A percentile compares a stretch with the other conserved stretches of the same genome.
phyloP scores from a whole-genome alignment of 2,888 invertebrate species.

The Empis stercorea region DNA sequence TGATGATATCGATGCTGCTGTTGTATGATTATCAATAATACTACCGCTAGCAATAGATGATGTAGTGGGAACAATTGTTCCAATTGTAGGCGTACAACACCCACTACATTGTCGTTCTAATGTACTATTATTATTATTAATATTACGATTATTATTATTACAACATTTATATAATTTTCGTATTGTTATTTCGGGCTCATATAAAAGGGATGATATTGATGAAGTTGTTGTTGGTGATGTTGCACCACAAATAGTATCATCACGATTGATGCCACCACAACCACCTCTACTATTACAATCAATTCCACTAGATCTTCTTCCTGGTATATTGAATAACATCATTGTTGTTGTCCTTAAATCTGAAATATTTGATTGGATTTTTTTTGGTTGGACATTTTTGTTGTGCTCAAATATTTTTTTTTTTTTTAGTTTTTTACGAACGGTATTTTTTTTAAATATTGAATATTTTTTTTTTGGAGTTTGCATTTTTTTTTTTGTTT shows the following conservation, averaged over 20 bases:
- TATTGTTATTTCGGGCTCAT: constrained; percentile 34
- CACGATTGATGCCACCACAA: constrained; percentile 4
- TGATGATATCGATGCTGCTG: not conserved
- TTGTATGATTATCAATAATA: constrained; percentile 23
- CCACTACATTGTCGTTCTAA: constrained; percentile 4
- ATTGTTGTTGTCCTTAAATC: constrained; percentile 29
- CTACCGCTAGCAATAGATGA: constrained; percentile 7
- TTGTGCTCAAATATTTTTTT: too few relatives aligned
- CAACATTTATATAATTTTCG: constrained; percentile 34
- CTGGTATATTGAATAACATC: not conserved
- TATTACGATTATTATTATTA: constrained; percentile 5
- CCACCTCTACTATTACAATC: constrained; percentile 6
- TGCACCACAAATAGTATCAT: not conserved
- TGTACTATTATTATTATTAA: not conserved
- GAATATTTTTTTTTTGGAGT: constrained; percentile 12
- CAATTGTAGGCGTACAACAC: constrained; percentile 6
- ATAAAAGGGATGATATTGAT: constrained; percentile 14
- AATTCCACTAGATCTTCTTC: not conserved
- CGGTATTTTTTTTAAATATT: constrained; percentile 5
- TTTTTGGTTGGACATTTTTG: constrained; percentile 13
- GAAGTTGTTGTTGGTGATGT: constrained; percentile 7
- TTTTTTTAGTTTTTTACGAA: too few relatives aligned
- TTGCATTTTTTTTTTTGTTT: too few relatives aligned
- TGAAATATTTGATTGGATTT: constrained; percentile 33
- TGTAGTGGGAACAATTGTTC: constrained; percentile 8